A percentile compares a stretch with the other conserved stretches of the same genome.
Evolutionary conservation across 2,113 vertebrate species (phyloP).

Genomic region (Anseranas semipalmata): DNA sequence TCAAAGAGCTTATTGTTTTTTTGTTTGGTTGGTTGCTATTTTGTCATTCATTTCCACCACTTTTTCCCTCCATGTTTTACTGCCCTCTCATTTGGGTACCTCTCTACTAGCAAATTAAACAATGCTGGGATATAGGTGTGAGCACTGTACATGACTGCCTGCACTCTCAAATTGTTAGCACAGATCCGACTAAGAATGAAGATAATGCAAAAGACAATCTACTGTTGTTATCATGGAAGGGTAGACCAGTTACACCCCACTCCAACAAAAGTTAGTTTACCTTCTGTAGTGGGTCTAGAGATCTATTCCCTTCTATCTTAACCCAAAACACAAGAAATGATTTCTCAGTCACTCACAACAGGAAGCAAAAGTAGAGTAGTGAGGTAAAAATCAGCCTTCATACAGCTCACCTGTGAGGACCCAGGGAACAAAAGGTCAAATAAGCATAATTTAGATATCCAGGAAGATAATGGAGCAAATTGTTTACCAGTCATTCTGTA

Average conservation of each 20-base stretch:
- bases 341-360: neutral
- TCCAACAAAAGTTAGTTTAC: neutral
- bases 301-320: neutral
- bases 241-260: neutral
- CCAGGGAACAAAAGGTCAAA: neutral
- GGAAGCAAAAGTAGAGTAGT: neutral
- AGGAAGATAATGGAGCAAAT: neutral
- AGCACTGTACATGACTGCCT: neutral
- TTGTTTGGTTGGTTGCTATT: accelerated
- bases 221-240: neutral
- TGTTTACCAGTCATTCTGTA: neutral
- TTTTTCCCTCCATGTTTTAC: neutral
- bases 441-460: neutral
- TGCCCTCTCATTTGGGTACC: neutral
- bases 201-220: neutral
- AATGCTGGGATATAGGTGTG: neutral
- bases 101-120: neutral
- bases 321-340: neutral
- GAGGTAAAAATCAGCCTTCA: neutral
- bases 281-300: neutral
- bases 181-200: neutral
- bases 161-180: neutral
- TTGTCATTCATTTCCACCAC: neutral
- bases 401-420: neutral
- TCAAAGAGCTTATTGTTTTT: neutral